Percentiles rank a stretch among this genome's conserved stretches.
These are phyloP conservation scores for Myrmecobius fasciatus DNA, from an alignment of 2,113 vertebrate species.

Conservation along the genomic window DNA sequence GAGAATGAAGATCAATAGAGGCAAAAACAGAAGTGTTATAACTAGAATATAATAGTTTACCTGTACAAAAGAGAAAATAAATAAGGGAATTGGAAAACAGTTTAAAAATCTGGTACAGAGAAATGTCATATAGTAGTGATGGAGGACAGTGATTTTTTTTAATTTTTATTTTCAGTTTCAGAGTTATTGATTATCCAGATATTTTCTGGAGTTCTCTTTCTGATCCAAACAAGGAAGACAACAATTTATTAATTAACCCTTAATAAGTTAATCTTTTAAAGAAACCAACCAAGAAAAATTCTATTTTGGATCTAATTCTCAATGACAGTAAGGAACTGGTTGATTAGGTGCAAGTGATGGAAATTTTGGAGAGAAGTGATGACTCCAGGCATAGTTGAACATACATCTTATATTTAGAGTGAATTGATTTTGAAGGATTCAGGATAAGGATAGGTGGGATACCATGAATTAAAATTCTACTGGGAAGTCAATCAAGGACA, in stretches of 20 bases:
- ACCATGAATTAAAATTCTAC: not conserved
- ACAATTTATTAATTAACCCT: not conserved
- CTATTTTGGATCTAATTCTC: not conserved
- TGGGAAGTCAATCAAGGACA: not conserved
- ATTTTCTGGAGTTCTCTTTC: not conserved
- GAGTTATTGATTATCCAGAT: not conserved
- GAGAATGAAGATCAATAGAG: not conserved
- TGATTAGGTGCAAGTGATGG: not conserved
- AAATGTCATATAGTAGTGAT: not conserved
- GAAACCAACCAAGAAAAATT: not conserved
- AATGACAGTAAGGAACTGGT: not conserved
- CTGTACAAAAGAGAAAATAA: not conserved
- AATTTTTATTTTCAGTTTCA: not conserved
- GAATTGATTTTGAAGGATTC: not conserved
- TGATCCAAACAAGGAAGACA: not conserved
- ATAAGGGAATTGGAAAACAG: not conserved
- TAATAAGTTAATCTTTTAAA: not conserved
- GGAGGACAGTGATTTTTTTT: not conserved
- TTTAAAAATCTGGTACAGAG: not conserved
- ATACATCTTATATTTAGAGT: not conserved
- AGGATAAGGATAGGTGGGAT: not conserved
- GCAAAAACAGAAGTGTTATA: not conserved
- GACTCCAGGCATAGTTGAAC: not conserved
- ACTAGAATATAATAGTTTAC: not conserved
- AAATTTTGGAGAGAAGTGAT: not conserved